Evolutionary conservation across 2,888 invertebrate species (phyloP), one percentile per base, ranked within the genome.

Genomic region (Drosophila quinaria): DNA sequence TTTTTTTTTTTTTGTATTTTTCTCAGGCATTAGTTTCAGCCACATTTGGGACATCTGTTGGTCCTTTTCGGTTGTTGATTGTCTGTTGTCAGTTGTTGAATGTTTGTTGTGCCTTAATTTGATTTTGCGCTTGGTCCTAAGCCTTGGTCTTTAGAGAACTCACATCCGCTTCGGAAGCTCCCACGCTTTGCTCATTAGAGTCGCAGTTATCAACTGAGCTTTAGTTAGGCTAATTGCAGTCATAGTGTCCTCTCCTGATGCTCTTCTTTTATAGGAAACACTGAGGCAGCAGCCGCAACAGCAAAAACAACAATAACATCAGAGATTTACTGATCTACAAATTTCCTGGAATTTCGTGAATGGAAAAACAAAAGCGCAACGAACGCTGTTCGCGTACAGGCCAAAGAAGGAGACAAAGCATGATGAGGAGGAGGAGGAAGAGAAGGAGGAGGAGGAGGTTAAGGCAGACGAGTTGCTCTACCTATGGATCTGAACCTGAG

Each of bases 321-420:
- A 15, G 70, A 89, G 86, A 90, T 88, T 88, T 87, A 89, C 78
- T 85, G 88, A 88, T 90, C 88, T 83, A 81, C 81, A 89, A 86
- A 86, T 86, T 88, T 88, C 88, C 86, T 50, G 71, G 88, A 88
- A 88, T 80, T 89, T 74, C 71, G 85, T 87, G 90, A 86, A 86
- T 89, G 86, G 88, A 79, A 84, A 86, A 88, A 89, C 90, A 87
- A 89, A 86, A 86, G 86, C 88, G 86, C 81, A 82, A 73, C 83
- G 71, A 78, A 59, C 74, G 80, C 65, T 68, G 63, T 63, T 61
- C 46, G 55, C 50, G 44, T 44, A 47, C 68, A 47, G 71, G 50
- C 58, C 59, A 50, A 66, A 49, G 47, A 33, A 17, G 17, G 5
- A 46, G 56, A 44, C 15, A n/a, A 15, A n/a, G n/a, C n/a, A 33